These are phyloP conservation scores for Melanargia galathea DNA, from an alignment of 2,888 invertebrate species.

Conservation along the genomic window DNA sequence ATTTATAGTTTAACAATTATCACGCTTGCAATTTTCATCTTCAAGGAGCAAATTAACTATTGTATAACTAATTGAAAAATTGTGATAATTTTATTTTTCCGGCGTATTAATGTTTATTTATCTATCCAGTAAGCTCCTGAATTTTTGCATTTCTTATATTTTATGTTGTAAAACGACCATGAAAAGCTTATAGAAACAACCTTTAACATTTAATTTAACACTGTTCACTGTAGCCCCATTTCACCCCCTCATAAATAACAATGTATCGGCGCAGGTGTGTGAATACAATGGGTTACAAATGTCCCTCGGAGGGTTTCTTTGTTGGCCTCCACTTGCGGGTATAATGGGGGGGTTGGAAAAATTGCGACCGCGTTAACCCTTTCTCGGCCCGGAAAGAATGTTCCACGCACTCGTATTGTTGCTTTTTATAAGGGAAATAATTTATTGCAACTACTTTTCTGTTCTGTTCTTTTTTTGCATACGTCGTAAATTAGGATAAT, in stretches of 20 bases:
- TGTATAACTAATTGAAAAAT: no score
- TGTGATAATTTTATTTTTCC: no score
- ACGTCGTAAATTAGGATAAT: neutral
- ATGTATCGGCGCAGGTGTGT: slow-evolving; percentile 21
- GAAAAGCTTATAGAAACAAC: neutral
- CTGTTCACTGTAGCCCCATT: slow-evolving; percentile 5
- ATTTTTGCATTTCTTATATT: no score
- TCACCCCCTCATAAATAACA: slow-evolving; percentile 20
- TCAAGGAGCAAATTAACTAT: no score
- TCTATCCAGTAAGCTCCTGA: neutral
- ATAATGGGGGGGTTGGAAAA: slow-evolving; percentile 20
- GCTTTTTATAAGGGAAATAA: neutral
- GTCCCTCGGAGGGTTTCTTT: slow-evolving; percentile 19
- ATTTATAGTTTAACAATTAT: no score
- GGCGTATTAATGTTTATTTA: no score
- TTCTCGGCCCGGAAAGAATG: neutral
- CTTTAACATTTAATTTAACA: slow-evolving; percentile 1
- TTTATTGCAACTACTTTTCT: neutral
- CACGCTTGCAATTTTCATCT: no score
- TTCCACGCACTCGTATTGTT: neutral
- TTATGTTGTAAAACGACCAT: neutral
- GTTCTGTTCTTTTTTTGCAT: neutral
- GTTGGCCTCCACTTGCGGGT: slow-evolving; percentile 10
- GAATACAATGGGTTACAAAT: slow-evolving; percentile 20
- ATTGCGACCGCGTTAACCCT: slow-evolving; percentile 16